These are phyloP conservation scores for Geodia barretti DNA, from an alignment of 37 sponge, comb jelly and placozoan genomes.

Conservation along the genomic window DNA sequence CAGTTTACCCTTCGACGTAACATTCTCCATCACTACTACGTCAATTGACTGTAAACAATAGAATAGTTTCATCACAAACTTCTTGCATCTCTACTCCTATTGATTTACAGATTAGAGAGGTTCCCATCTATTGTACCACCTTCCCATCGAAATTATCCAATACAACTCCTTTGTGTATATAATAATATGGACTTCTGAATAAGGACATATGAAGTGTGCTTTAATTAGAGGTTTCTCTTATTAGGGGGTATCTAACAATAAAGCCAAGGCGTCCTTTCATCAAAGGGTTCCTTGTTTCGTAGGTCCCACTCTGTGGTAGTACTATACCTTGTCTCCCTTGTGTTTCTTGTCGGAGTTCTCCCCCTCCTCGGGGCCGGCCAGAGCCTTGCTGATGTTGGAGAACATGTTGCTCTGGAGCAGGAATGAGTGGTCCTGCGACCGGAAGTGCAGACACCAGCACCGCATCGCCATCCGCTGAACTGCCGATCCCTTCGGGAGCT, in stretches of 20 bases:
- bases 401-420: conserved; percentile 92
- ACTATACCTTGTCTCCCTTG: conserved; percentile 34
- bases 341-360: conserved; percentile 37
- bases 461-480: conserved; percentile 90
- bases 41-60: conserved; percentile 25
- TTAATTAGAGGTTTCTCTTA: no score
- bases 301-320: no score
- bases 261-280: no score
- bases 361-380: conserved; percentile 78
- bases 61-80: background rate
- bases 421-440: conserved; percentile 92
- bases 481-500: conserved; percentile 83
- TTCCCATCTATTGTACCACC: no score
- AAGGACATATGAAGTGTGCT: no score
- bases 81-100: no score
- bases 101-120: no score
- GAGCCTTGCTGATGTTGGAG: conserved; percentile 85
- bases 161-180: no score
- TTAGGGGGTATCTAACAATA: no score
- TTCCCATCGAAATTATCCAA: no score
- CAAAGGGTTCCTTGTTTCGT: no score
- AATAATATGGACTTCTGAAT: no score
- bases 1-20: conserved; percentile 45
- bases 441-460: conserved; percentile 91
- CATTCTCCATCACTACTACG: conserved; percentile 58